These are phyloP conservation scores for Coptodon rendalli DNA, from an alignment of 2,113 vertebrate species.

Conservation along the genomic window DNA sequence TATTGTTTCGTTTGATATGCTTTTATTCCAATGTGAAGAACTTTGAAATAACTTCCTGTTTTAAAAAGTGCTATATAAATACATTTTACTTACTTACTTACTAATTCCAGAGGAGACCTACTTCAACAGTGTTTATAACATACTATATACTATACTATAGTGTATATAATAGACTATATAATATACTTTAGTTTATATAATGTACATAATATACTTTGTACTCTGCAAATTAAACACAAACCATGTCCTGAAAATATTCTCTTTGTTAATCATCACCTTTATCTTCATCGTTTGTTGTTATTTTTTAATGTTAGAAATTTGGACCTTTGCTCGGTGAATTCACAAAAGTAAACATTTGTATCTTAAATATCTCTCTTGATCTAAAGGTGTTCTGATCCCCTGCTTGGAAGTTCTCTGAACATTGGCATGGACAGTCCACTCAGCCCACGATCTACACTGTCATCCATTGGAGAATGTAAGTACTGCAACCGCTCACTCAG, in stretches of 20 bases:
- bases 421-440: background rate
- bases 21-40: background rate
- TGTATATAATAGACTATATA: background rate
- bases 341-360: background rate
- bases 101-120: background rate
- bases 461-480: constrained; percentile 30
- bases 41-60: background rate
- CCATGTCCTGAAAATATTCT: background rate
- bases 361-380: background rate
- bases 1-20: background rate
- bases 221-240: background rate
- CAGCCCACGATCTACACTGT: background rate
- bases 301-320: background rate
- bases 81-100: background rate
- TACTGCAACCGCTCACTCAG: background rate
- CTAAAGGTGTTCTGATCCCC: constrained; percentile 5
- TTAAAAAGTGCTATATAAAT: background rate
- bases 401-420: background rate
- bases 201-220: background rate
- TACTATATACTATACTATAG: background rate
- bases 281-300: background rate
- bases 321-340: background rate
- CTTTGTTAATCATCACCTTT: background rate
- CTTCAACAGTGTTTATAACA: background rate
- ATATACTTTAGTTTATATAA: background rate